These are phyloP conservation scores for Alethe diademata DNA, from an alignment of 2,113 vertebrate genomes.

Conservation along the genomic window DNA sequence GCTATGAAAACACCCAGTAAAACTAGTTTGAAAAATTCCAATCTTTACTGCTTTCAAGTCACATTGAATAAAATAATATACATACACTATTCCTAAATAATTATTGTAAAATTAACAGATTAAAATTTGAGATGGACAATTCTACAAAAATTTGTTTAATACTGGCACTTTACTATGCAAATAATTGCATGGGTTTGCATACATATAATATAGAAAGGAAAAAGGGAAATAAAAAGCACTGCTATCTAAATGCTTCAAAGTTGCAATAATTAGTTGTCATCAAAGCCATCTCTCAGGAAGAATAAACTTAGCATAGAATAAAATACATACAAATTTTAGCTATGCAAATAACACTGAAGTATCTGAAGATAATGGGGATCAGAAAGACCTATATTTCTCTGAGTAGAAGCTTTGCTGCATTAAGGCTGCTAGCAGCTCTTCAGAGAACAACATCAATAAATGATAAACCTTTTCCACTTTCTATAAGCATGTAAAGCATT, in stretches of 20 bases:
- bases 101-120: neutral
- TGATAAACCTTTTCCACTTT: neutral
- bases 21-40: neutral
- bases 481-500: neutral
- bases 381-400: neutral
- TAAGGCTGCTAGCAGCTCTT: conserved; percentile 6
- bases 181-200: neutral
- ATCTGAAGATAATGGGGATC: neutral
- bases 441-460: conserved; percentile 5
- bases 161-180: neutral
- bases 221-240: conserved; percentile 41
- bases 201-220: neutral
- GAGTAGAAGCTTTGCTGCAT: neutral
- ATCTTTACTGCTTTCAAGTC: neutral
- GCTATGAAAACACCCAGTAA: neutral
- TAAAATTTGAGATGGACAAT: neutral
- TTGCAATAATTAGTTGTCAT: conserved; percentile 56
- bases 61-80: neutral
- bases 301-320: conserved; percentile 15
- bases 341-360: conserved; percentile 29
- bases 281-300: conserved; percentile 49
- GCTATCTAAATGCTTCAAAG: conserved; percentile 57
- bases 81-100: neutral
- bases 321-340: neutral
- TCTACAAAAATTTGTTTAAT: neutral